phyloP scores from a whole-genome alignment of 2,888 invertebrate genomes.

The Pyralis farinalis region DNA sequence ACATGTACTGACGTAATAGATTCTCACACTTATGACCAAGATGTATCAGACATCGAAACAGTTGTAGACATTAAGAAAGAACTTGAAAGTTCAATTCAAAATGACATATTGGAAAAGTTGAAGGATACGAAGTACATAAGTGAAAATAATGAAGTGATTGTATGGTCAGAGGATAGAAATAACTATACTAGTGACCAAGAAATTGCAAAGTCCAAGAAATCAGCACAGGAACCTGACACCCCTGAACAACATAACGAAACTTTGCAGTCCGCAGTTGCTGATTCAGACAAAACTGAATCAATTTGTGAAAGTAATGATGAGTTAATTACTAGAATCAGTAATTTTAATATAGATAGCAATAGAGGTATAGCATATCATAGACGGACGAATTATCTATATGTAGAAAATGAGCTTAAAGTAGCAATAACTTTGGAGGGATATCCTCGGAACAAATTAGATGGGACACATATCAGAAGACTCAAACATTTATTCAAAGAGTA shows the following conservation, averaged over 20 bases:
- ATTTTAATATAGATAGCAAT: conserved; percentile 61
- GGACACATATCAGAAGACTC: conserved; percentile 57
- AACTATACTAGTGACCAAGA: conserved; percentile 29
- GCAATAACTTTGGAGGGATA: conserved; percentile 65
- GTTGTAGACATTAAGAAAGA: conserved; percentile 28
- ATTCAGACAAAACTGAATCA: conserved; percentile 56
- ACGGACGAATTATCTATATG: conserved; percentile 65
- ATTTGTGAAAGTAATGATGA: conserved; percentile 51
- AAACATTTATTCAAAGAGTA: conserved; percentile 68
- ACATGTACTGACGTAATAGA: no score
- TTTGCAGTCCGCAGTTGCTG: conserved; percentile 30
- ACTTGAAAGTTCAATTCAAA: conserved; percentile 32
- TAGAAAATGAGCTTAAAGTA: conserved; percentile 62
- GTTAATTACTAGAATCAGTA: conserved; percentile 45
- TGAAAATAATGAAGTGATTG: conserved; percentile 45
- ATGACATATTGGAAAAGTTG: conserved; percentile 44
- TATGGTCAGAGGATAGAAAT: conserved; percentile 47
- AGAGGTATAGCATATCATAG: conserved; percentile 68
- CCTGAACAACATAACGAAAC: conserved; percentile 20
- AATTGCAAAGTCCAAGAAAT: conserved; percentile 21
- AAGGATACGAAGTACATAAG: conserved; percentile 49
- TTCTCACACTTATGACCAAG: background rate
- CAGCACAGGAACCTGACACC: conserved; percentile 15
- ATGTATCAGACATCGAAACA: conserved; percentile 10
- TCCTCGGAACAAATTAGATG: conserved; percentile 64